Base-by-base conservation (phyloP, 2,113 vertebrate species). In the Ceyx margarethae region DNA sequence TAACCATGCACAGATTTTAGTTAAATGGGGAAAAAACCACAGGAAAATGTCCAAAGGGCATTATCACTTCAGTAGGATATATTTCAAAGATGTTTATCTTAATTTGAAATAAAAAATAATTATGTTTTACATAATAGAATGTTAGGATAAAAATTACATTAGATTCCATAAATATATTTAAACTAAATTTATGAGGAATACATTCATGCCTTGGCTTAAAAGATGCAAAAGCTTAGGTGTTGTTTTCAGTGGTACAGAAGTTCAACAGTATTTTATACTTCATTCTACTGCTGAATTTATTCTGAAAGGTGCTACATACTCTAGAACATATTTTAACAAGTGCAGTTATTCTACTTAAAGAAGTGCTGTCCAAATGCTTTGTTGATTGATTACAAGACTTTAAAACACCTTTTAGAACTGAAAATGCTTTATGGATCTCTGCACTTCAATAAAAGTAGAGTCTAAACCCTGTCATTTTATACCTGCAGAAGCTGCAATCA, bases 401-500 rank as follows among this genome's bases (percentile, higher is more conserved):
- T 86, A 62, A 75, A 92, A 79, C 29, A 82, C 50, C 46, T 77
- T 77, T 22, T 40, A 51, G 67, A 37, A 64, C 64, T 84, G 48
- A 71, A 93, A 67, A 57, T 35, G 26, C 90, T 66, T 74, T 74
- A 61, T 85, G 31, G 60, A 79, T 93, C 61, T 80, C 15, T 81
- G 31, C 65, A 85, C 40, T 88, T 89, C 81, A 87, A 42, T 80
- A 43, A 77, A 94, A 96, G 40, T 79, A 77, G 54, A 93, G 37
- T 87, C 65, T 64, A 87, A 96, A 95, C 53, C 87, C 43, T 90
- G 26, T 65, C 82, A 64, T 68, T 94, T 96, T 77, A 56, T 94
- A 89, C 92, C 87, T 93, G 78, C 75, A 87, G 78, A 95, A 95
- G 42, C 91, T 92, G 71, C 84, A 95, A 95, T 96, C 94, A 94